Evolutionary conservation across 2,888 invertebrate genomes (phyloP).

Genomic region (Listrodromus nycthemerus): DNA sequence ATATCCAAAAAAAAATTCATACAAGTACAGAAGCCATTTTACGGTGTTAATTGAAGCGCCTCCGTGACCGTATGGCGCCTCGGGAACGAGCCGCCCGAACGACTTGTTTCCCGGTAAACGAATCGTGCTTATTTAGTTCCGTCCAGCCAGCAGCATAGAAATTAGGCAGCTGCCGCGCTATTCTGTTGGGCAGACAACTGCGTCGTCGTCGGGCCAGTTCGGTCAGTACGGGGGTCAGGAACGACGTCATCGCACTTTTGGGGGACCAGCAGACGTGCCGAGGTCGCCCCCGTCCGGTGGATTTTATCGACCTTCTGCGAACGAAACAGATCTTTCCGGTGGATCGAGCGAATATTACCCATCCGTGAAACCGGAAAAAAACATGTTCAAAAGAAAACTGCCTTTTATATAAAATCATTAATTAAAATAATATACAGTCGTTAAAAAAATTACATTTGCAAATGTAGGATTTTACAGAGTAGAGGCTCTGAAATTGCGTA

Average conservation of each 20-base stretch:
- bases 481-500: not conserved
- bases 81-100: conserved; percentile 51
- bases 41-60: conserved; percentile 64
- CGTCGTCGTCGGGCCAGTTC: conserved; percentile 52
- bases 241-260: conserved; percentile 61
- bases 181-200: conserved; percentile 55
- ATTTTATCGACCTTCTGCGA: conserved; percentile 52
- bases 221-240: conserved; percentile 63
- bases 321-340: conserved; percentile 37
- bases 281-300: conserved; percentile 53
- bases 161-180: conserved; percentile 65
- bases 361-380: not conserved
- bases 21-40: conserved; percentile 11
- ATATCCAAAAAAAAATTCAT: not conserved
- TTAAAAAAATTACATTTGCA: not conserved
- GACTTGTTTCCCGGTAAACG: conserved; percentile 66
- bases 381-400: not conserved
- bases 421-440: not conserved
- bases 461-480: not conserved
- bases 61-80: conserved; percentile 63
- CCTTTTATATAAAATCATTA: not conserved
- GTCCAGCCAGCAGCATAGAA: conserved; percentile 58
- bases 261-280: conserved; percentile 53
- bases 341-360: conserved; percentile 7
- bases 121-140: conserved; percentile 65